Base-by-base conservation (phyloP, 2,797 vertebrate species). In the Danionella dracula region DNA sequence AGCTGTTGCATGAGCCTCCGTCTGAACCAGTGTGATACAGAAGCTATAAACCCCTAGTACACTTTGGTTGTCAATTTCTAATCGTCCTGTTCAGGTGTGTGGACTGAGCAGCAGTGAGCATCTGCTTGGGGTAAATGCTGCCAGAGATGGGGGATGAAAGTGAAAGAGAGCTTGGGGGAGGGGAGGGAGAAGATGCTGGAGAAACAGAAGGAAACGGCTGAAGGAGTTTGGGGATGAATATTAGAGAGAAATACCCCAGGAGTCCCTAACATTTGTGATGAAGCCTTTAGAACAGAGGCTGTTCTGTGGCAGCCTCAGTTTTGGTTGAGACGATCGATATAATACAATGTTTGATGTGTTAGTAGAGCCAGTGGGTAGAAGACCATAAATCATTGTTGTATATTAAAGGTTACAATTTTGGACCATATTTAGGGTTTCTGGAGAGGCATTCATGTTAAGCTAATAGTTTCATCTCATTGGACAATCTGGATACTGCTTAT, bases 171-270 rank as follows among this genome's bases (percentile, higher is more conserved):
- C 17, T 23, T 60, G 61, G 71, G 75, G 71, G 51, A 69, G 68
- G 71, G 71, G 71, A 62, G 16, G 16, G 17, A 66, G 55, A 76
- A 65, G 68, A 74, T 53, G 50, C 68, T 35, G 40, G 23, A 68
- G 64, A 35, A 27, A 27, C 23, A 61, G 8, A 40, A 37, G 44
- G 42, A 19, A 61, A 32, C 11, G 35, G 71, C 55, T 58, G 50
- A 55, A 53, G 32, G 50, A 21, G 41, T 21, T 49, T 42, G 17
- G 31, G 49, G 31, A 34, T 54, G 58, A 62, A 51, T 49, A 37
- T 71, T 57, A 62, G 35, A 27, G 35, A 57, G 68, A 65, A 69
- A 74, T 74, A 60, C 68, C 71, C 50, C 20, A 61, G 65, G 60
- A 76, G 59, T 76, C 55, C 71, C 64, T 12, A 11, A 27, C 65